These are phyloP conservation scores for Cassiopea xamachana DNA, from an alignment of 30 jellyfish, hydroid and myxozoan species.

Conservation along the genomic window DNA sequence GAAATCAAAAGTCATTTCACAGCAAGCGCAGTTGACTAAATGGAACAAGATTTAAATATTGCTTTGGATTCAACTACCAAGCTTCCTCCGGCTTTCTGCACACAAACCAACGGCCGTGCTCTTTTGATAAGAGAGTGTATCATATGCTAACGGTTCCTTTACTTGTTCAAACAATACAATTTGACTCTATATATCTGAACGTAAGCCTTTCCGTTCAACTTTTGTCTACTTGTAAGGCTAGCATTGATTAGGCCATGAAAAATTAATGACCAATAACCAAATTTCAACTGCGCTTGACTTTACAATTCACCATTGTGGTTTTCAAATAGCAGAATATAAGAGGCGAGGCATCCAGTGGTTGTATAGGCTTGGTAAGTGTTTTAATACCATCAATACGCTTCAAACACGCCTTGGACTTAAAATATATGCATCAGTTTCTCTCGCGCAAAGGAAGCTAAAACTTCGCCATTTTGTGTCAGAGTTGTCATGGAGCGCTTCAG, in stretches of 20 bases:
- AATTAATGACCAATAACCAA: slow-evolving; percentile 18
- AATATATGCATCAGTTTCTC: not conserved
- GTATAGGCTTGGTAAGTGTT: not conserved
- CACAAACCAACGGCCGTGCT: not conserved
- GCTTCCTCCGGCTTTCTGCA: no score
- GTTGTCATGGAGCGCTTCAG: not conserved
- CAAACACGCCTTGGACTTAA: not conserved
- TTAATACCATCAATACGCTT: not conserved
- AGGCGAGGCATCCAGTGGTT: not conserved
- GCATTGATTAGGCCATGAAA: slow-evolving; percentile 47
- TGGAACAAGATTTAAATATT: not conserved
- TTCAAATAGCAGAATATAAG: not conserved
- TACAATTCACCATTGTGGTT: not conserved
- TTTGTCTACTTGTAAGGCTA: slow-evolving; percentile 14
- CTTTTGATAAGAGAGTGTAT: not conserved
- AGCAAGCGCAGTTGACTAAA: not conserved
- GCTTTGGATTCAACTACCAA: no score
- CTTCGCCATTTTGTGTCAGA: not conserved
- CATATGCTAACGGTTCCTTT: not conserved
- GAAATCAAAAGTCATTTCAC: not conserved
- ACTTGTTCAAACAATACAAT: not conserved
- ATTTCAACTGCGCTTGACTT: slow-evolving; percentile 1
- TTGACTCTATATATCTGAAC: slow-evolving; percentile 8
- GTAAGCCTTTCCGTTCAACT: slow-evolving; percentile 32
- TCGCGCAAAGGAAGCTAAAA: not conserved